These are phyloP conservation scores for Glaucopsyche alexis DNA, from an alignment of 2,888 invertebrate genomes.

Conservation along the genomic window DNA sequence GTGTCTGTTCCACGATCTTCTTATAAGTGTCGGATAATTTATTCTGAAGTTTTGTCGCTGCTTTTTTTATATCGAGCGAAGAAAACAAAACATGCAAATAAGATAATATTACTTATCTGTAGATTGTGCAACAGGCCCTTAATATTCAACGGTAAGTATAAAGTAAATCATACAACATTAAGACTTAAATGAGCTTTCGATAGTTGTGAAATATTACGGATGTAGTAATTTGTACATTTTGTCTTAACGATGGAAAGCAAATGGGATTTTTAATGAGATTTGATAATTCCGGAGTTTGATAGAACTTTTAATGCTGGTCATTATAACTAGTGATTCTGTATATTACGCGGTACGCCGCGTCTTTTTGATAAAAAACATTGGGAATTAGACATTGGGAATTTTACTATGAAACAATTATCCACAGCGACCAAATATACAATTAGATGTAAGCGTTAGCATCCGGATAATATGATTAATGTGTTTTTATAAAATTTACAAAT, in stretches of 20 bases:
- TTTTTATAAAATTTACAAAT: too few species aligned
- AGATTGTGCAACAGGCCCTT: too few species aligned
- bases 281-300: neutral
- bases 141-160: neutral
- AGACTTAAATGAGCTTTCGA: neutral
- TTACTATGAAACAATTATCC: too few species aligned
- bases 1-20: too few species aligned
- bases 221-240: neutral
- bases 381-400: too few species aligned
- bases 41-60: too few species aligned
- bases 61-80: too few species aligned
- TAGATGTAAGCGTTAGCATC: too few species aligned
- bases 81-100: too few species aligned
- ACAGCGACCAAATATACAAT: too few species aligned
- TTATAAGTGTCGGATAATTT: too few species aligned
- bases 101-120: too few species aligned
- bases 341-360: neutral
- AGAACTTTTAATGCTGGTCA: neutral
- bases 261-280: neutral
- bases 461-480: neutral
- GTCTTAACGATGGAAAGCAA: conserved; percentile 1
- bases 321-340: neutral
- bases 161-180: neutral
- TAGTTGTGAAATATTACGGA: neutral
- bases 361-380: neutral